Base-by-base conservation (phyloP, 2,888 invertebrate species). In the Epicampocera succincta region DNA sequence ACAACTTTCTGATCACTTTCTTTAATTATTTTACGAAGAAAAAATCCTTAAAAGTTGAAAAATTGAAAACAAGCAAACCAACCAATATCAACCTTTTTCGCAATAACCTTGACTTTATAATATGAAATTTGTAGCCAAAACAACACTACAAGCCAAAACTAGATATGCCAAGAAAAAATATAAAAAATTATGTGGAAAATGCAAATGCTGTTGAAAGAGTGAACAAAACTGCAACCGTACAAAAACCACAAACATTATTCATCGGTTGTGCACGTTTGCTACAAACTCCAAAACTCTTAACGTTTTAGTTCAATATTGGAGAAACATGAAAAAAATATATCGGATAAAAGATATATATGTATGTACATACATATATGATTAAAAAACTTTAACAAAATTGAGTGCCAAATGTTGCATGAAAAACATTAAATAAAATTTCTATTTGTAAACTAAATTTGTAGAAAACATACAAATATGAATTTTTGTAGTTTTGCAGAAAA, bases 21-120 rank as follows among this genome's bases (percentile, higher is more conserved):
- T 29, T 42, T 42, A 68, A 68, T 68, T 68, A 25, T 52, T 66
- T 52, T 63, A 15, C 46, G 15, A 0, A 11, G 25, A 68, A 11
- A 15, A 54, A 1, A 25, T 40, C 6, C 50, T 11, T 17, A 5
- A 50, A 40, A 42, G 40, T 15, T 15, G 25, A 42, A 68, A 52
- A 42, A 17, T 40, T 40, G 38, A 21, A 42, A 29, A 54, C 15
- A 29, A 68, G 29, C 17, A 40, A 38, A 9, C 60, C 50, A 72
- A 19, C 54, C 46, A 56, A 46, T 40, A 48, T 5, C 50, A 65
- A 71, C n/a, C 33, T 54, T 56, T 61, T 63, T 40, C 6, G 5
- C 40, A 13, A 58, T 63, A 81, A 81, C 80, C 80, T 81, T 81
- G 80, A 81, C 80, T 76, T 81, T 73, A 80, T 72, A 72, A 72